Evolutionary conservation across 1,140 invertebrate species (phyloP).

Genomic region (Bombus pascuorum): DNA sequence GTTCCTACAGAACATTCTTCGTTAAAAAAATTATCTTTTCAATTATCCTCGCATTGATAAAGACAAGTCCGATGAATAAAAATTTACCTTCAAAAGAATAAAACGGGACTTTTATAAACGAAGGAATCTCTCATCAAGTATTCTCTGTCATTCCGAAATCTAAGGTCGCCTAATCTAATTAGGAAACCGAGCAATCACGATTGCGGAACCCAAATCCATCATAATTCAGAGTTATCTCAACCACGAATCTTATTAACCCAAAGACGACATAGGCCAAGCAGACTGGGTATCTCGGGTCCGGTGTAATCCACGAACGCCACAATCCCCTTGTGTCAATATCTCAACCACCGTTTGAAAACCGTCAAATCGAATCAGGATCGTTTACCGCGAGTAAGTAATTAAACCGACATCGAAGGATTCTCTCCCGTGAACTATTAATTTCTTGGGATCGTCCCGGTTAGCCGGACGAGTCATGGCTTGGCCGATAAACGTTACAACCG

Average conservation of each 20-base stretch:
- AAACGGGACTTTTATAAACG: too few relatives aligned
- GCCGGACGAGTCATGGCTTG: neutral
- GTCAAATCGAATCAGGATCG: neutral
- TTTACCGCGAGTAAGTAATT: neutral
- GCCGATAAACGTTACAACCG: neutral
- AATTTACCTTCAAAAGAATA: neutral
- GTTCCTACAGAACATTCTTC: too few relatives aligned
- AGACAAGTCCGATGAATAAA: neutral
- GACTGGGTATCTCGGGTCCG: neutral
- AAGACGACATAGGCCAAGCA: neutral
- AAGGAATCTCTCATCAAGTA: too few relatives aligned
- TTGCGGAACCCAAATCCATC: neutral
- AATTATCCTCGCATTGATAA: neutral
- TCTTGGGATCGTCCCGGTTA: neutral
- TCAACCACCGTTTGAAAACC: neutral
- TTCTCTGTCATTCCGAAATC: neutral
- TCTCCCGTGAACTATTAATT: neutral
- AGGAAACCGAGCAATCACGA: neutral
- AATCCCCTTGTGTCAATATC: neutral
- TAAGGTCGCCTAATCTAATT: neutral
- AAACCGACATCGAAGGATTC: neutral
- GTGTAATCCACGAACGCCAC: neutral
- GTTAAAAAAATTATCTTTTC: too few relatives aligned
- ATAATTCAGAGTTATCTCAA: constrained; percentile 6
- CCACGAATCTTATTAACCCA: constrained; percentile 42